Base-by-base conservation (phyloP, 2,113 vertebrate genomes). In the Myiozetetes cayanensis region DNA sequence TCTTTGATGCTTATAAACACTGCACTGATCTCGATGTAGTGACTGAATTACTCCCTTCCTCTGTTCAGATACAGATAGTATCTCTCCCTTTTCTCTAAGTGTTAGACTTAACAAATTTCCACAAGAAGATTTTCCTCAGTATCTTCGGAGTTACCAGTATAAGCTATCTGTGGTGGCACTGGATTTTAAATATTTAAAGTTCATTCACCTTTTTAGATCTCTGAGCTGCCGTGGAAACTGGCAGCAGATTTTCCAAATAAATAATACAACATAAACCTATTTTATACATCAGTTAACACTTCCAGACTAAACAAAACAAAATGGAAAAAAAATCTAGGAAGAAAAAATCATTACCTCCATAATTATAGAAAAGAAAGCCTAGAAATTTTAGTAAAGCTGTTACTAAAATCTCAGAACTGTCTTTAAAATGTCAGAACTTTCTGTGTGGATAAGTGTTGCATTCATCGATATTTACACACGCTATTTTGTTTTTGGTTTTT, bases 121-220 rank as follows among this genome's bases (percentile, higher is more conserved):
- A 37, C 22, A 61, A 58, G 56, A 72, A 39, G 16, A 91, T 68
- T 68, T 11, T 91, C 62, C 68, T 35, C 35, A 67, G 17, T 43
- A 13, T 89, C 71, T 92, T 5, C 55, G 53, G 58, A 95, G 9
- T 44, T 84, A 66, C 39, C 43, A 24, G 46, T 7, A 14, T 6
- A 63, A 50, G n/a, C 46, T 72, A 39, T 59, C 89, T 77, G 55
- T 79, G 68, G 49, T 53, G 39, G 72, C 43, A 27, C 30, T 15
- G 2, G 14, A 90, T 70, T 84, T 96, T 90, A 96, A 97, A 96
- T 95, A 88, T 90, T 97, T 93, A 73, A 91, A 92, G 71, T 84
- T 87, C 50, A 77, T 82, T 86, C 44, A 86, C 19, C 70, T 89
- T 93, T 93, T 96, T 76, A 90, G 66, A 91, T 92, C 70, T 94